Evolutionary conservation across 2,797 vertebrate species (phyloP), one percentile per base, ranked within the genome.

Genomic region (Kryptolebias ocellatus): DNA sequence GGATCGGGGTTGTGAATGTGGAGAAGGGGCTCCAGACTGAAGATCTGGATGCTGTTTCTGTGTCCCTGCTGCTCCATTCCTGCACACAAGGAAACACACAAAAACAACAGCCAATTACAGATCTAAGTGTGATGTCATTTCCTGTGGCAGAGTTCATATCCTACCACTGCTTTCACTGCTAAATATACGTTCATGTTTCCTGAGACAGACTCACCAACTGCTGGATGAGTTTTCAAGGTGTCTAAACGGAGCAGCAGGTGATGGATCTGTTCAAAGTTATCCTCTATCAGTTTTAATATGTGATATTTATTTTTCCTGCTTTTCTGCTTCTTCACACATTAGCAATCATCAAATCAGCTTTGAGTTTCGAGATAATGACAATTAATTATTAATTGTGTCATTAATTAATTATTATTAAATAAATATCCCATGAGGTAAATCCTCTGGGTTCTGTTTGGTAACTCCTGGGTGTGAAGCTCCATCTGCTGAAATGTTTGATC

Each of bases 1-100:
- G 68, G 58, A 51, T 59, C 0, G 81, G 80, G 44, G 70, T 56
- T 55, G 85, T 83, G 72, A 93, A 93, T 1, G 91, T 89, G 9
- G 90, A 84, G 18, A 78, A 72, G 1, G 84, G 55, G 74, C 68
- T 89, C 90, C 83, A 89, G 61, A 74, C 20, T 44, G 76, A 63
- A 17, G 85, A 60, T 72, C 73, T 82, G 65, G 56, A 72, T 16
- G 53, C 24, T 2, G 20, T 56, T 37, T 79, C 89, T 2, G 67
- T 50, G 46, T 82, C 78, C 47, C 46, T 59, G 24, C 46, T 58
- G 61, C 53, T 49, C 88, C 89, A 87, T 42, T 88, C 90, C 92
- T 93, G 72, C 42, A 70, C 17, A 74, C 6, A 68, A 57, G 81
- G 54, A 83, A 56, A 64, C 29, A 81, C 50, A 72, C 20, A 68